A percentile compares a stretch with the other conserved stretches of the same genome.
phyloP scores from a whole-genome alignment of 2,888 invertebrate species.

The Leucophora obtusa region DNA sequence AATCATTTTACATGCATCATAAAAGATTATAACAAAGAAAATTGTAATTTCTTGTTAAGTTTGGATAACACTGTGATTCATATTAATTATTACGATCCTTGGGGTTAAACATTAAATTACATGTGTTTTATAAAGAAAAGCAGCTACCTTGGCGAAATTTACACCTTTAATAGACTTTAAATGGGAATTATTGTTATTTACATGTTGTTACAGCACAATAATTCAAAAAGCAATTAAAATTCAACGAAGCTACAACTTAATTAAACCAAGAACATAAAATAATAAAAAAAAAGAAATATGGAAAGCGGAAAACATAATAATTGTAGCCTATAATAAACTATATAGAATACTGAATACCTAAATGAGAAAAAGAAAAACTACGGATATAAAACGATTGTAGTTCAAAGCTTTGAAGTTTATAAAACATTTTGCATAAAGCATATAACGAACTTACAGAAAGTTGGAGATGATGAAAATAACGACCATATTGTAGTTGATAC shows the following conservation, averaged over 20 bases:
- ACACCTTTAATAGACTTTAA: slow-evolving; percentile 49
- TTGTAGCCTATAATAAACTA: slow-evolving; percentile 33
- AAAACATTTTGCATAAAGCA: slow-evolving; percentile 4
- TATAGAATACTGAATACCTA: not conserved
- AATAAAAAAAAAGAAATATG: slow-evolving; percentile 1
- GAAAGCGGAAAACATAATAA: slow-evolving; percentile 27
- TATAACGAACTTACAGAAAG: not conserved
- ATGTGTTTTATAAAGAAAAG: slow-evolving; percentile 31
- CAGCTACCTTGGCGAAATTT: slow-evolving; percentile 42
- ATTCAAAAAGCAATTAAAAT: slow-evolving; percentile 59
- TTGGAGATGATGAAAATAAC: not conserved
- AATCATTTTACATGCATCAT: not conserved
- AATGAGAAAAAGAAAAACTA: not conserved
- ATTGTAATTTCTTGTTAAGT: not conserved
- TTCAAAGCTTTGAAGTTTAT: slow-evolving; percentile 49
- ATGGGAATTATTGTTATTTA: slow-evolving; percentile 42
- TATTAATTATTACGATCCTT: slow-evolving; percentile 30
- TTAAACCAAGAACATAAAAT: slow-evolving; percentile 22
- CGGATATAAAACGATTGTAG: slow-evolving; percentile 2
- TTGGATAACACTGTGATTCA: slow-evolving; percentile 21
- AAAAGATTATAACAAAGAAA: not conserved
- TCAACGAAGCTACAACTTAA: slow-evolving; percentile 35
- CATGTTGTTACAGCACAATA: slow-evolving; percentile 36
- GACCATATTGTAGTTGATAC: slow-evolving; percentile 40
- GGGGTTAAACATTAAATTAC: slow-evolving; percentile 54